Conservation (phyloP, 2,113 vertebrate genomes). For the Coracopsis vasa region DNA sequence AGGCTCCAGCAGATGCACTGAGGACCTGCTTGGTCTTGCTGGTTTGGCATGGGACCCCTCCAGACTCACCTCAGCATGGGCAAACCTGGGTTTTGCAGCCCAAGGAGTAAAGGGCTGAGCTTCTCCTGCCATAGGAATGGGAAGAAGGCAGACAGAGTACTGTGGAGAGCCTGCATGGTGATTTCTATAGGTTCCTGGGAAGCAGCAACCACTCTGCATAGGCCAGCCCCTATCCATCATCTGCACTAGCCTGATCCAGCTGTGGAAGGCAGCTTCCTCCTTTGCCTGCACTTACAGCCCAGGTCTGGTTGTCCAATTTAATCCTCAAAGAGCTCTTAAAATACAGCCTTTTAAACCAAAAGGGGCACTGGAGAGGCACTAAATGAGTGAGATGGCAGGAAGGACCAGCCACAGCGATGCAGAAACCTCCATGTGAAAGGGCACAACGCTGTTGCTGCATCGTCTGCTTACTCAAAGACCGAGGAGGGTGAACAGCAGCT, state of each 20-base stretch:
- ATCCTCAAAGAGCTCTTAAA: background rate
- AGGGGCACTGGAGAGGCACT: background rate
- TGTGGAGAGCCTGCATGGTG: accelerated
- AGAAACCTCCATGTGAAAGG: background rate
- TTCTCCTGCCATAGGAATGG: background rate
- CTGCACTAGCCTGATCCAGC: background rate
- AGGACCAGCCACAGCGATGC: background rate
- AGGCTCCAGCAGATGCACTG: background rate
- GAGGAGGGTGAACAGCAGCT: background rate
- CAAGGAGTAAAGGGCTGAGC: background rate
- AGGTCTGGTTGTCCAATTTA: background rate
- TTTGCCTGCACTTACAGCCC: background rate
- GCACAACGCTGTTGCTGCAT: background rate
- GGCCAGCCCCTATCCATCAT: background rate
- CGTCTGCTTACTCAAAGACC: background rate
- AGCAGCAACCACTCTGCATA: background rate
- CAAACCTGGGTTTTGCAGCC: background rate
- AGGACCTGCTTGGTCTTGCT: background rate
- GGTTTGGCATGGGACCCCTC: background rate
- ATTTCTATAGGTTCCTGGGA: background rate
- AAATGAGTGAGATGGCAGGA: background rate
- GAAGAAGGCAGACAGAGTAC: background rate
- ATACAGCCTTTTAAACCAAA: background rate
- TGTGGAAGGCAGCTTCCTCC: background rate
- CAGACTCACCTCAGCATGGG: background rate